Conservation (phyloP, 2,888 invertebrate species). For the Amiota mariae region DNA sequence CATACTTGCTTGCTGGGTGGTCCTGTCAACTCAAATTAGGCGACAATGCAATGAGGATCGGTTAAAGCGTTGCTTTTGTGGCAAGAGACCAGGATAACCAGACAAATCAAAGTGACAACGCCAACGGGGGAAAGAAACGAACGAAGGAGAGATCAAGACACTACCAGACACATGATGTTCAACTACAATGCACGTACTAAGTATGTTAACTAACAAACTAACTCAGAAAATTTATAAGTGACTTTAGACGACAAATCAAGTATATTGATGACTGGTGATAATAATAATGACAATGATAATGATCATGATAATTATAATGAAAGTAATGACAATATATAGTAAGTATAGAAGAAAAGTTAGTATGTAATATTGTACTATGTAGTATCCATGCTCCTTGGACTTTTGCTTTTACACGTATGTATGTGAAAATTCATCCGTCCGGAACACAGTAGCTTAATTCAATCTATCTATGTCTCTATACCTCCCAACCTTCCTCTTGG, state of each 20-base stretch:
- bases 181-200: too few species aligned
- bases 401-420: too few species aligned
- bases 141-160: neutral
- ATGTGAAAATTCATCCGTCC: too few species aligned
- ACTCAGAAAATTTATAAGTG: neutral
- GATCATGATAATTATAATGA: neutral
- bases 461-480: neutral
- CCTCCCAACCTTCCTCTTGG: neutral
- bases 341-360: too few species aligned
- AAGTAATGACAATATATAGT: neutral
- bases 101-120: conserved; percentile 8
- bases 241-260: neutral
- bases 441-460: too few species aligned
- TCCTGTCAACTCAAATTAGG: conserved; percentile 64
- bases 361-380: too few species aligned
- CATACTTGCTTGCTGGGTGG: conserved; percentile 47
- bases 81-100: neutral
- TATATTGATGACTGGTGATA: neutral
- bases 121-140: neutral
- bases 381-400: too few species aligned
- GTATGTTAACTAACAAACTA: too few species aligned
- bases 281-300: neutral
- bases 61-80: neutral
- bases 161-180: too few species aligned
- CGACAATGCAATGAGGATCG: conserved; percentile 44